Evolutionary conservation across 2,797 vertebrate genomes (phyloP), one percentile per base, ranked within the genome.

Genomic region (Hippopotamyrus pictus): DNA sequence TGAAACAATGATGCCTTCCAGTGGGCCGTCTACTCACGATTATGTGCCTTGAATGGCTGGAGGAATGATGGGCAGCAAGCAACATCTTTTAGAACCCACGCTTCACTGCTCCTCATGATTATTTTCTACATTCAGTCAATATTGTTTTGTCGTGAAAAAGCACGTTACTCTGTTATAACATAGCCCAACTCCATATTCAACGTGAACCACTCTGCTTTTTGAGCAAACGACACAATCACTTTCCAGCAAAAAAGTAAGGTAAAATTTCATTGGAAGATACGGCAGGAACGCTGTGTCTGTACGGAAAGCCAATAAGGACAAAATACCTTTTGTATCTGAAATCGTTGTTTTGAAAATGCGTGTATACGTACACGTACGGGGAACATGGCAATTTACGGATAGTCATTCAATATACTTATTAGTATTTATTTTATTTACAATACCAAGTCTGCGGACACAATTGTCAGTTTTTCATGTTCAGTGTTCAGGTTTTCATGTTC

Each of bases 291-390:
- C n/a, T 41, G 4, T 7, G 2, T 46, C 17, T 59, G n/a, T 89
- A 89, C 54, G 76, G 88, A 84, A 62, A 9, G 19, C 22, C 8
- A 84, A n/a, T 84, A 46, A 62, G 88, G 88, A 89, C 88, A 89
- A 85, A 88, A 50, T n/a, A 9, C 2, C 1, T 84, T 12, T 11
- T 3, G 82, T 84, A 9, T 84, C 44, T n/a, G 22, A 84, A 84
- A 9, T 22, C 44, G 82, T 50, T 48, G 41, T 3, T 1, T n/a
- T 11, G n/a, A 46, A 44, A 79, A 79, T 79, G 6, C 17, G 6
- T 79, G 33, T 44, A 44, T 79, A 79, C 14, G 37, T 2, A 6
- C 14, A 79, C 37, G 73, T 79, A 79, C 22, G 9, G 48, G 1
- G 14, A 54, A 86, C 50, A 5, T 37, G 50, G 22, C 46, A 25